Evolutionary conservation across 2,113 vertebrate species (phyloP).

Genomic region (Ceyx cyanopectus): DNA sequence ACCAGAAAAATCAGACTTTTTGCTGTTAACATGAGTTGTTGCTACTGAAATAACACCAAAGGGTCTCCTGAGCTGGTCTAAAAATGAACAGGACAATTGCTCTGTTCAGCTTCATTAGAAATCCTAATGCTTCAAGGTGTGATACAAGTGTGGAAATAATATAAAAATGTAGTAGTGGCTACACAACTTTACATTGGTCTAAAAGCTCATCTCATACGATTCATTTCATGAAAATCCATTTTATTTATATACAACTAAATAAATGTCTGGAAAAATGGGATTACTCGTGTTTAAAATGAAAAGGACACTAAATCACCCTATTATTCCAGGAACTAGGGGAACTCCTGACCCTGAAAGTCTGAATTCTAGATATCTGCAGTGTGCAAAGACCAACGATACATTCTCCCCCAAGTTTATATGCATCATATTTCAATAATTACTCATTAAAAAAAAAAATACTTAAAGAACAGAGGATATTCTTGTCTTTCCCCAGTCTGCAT

Average conservation of each 20-base stretch:
- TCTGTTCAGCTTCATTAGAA: neutral
- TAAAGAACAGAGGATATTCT: conserved; percentile 1
- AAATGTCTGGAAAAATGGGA: neutral
- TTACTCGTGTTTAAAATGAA: neutral
- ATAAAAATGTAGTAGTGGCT: neutral
- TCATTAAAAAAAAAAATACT: neutral
- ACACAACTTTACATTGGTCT: neutral
- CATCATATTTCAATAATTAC: neutral
- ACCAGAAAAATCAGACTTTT: neutral
- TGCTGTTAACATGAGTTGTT: neutral
- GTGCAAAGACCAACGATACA: neutral
- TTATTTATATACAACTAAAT: neutral
- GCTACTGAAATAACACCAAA: neutral
- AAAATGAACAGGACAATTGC: neutral
- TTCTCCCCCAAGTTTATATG: neutral
- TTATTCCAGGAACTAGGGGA: neutral
- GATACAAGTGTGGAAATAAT: neutral
- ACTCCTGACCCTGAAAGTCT: neutral
- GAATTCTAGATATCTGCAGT: neutral
- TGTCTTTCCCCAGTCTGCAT: neutral
- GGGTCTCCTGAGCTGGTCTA: neutral
- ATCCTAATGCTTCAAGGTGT: neutral
- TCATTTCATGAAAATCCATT: neutral
- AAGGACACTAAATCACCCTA: neutral
- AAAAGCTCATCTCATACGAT: neutral